Evolutionary conservation across 2,888 invertebrate genomes (phyloP), one percentile per base, ranked within the genome.

Genomic region (Aphidoletes aphidimyza): DNA sequence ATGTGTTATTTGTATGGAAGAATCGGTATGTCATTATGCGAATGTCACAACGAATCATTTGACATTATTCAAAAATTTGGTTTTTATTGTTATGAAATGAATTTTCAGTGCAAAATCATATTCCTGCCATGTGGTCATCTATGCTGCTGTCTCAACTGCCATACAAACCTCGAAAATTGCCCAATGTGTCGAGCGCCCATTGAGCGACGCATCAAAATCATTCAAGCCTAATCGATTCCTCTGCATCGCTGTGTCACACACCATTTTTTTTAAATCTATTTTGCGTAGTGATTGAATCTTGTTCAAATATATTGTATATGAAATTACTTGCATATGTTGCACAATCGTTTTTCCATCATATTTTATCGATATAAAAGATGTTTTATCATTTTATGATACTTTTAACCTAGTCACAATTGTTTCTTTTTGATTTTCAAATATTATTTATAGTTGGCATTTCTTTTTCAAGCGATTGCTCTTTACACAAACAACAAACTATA

Each of bases 71-170:
- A 47, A 85, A 83, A 39, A 84, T 84, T 83, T 37, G 85, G 83
- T 84, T 85, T 86, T 87, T 86, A 92, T 92, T 84, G 49, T 47
- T 84, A 83, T 84, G 17, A 36, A 17, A 14, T 45, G 14, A 9
- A 17, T 19, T 84, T 84, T 36, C 91, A 94, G 94, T 93, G 94
- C 87, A 93, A 94, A 89, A 92, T 96, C 84, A 94, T 96, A 87
- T 96, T 96, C 91, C 92, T 96, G 87, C 95, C 95, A 85, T 97
- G 97, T 89, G 97, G 97, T 85, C 97, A 97, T 89, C 93, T 96
- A 88, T 97, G 96, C 88, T 94, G 94, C 88, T 97, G 97, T 89
- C 89, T 91, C 84, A 88, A 89, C 84, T 97, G 97, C 90, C 93
- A 94, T 84, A 89, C 88, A 19, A 88, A 90, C 86, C 90, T 91